Conservation (phyloP, 2,113 vertebrate genomes). For the Callipepla californica region DNA sequence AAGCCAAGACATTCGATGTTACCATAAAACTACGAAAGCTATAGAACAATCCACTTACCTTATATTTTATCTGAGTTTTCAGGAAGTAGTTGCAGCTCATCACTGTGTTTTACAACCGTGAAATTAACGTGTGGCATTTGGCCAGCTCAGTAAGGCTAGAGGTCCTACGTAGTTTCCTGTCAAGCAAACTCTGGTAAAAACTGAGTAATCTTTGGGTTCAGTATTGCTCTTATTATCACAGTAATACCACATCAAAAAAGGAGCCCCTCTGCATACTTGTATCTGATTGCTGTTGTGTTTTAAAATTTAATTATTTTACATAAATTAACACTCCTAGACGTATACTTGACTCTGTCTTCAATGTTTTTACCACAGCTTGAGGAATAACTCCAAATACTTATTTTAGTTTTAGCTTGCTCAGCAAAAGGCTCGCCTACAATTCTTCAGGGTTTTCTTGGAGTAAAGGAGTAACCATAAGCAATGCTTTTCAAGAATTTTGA, state of each 20-base stretch:
- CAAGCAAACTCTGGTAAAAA: constrained; percentile 1
- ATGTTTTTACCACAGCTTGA: constrained; percentile 5
- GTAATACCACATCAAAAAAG: not conserved
- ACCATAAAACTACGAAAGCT: not conserved
- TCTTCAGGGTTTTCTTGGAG: not conserved
- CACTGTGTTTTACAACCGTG: not conserved
- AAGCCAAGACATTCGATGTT: not conserved
- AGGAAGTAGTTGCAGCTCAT: not conserved
- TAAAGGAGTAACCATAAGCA: not conserved
- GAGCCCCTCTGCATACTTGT: not conserved
- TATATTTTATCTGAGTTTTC: not conserved
- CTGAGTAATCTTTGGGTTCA: not conserved
- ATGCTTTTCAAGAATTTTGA: not conserved
- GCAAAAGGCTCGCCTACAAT: not conserved
- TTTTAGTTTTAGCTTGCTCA: constrained; percentile 13
- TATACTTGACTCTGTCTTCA: constrained; percentile 1
- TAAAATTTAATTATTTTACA: not conserved
- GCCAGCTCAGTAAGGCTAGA: constrained; percentile 24
- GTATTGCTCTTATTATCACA: not conserved
- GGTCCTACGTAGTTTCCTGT: constrained; percentile 18
- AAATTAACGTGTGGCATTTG: not conserved
- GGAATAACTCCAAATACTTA: not conserved
- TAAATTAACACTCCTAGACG: not conserved
- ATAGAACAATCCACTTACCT: not conserved
- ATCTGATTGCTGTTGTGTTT: constrained; percentile 47